Base-by-base conservation (phyloP, 2,888 invertebrate genomes). In the Pyrrhosoma nymphula region DNA sequence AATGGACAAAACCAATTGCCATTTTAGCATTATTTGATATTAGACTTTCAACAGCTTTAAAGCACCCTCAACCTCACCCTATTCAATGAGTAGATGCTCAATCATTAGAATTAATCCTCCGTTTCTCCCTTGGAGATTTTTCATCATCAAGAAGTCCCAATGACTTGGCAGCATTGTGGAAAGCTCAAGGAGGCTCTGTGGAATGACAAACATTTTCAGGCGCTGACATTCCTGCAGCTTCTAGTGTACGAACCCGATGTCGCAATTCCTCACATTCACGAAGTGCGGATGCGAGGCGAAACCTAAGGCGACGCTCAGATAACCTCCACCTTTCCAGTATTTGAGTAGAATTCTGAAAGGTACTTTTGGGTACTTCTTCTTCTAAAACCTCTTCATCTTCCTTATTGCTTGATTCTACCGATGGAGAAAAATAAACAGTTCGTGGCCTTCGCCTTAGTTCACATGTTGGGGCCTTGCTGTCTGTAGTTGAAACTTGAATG, bases 1-100 rank as follows among this genome's bases (percentile, higher is more conserved):
- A 93, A 47, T 93, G 93, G 69, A n/a, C 93, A 93, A 93, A 93
- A 55, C 93, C 93, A 93, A 93, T 93, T 93, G 93, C 93, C 93
- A 93, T 75, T 93, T 93, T 47, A 93, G 56, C 47, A 69, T 69
- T 26, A 47, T 47, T 69, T 55, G 47, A 75, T 93, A 47, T 6
- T 55, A 93, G 75, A 47, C 35, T 69, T 47, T 63, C 75, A 75
- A 69, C 93, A 39, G 93, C 47, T 93, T 93, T 93, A 10, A 91
- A 93, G 47, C 93, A 93, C 55, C 69, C 8, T 93, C 30, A n/a
- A n/a, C 47, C 93, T 69, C 69, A 93, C 47, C 26, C n/a, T 69
- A 75, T n/a, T 69, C 16, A 82, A 47, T 93, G 93, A 93, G 93
- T 35, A n/a, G 26, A 23, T 93, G 93, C 93, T 75, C 69, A 63